Evolutionary conservation across 2,113 vertebrate species (phyloP), one percentile per base, ranked within the genome.

Genomic region (Neopipo cinnamomea): DNA sequence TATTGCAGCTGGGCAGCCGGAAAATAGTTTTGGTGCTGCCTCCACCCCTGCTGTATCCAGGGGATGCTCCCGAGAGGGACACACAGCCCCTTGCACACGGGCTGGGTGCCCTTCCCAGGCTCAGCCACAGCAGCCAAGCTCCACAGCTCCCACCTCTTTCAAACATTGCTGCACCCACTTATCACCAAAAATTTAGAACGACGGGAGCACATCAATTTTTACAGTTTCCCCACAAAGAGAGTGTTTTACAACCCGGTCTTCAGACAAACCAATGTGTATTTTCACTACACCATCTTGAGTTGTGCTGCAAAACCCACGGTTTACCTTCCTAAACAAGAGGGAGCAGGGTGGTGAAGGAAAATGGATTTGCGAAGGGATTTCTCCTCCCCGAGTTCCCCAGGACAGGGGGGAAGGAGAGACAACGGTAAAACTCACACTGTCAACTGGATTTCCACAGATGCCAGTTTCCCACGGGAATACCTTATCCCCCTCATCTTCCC

Each of bases 401-500:
- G 67, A 55, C 21, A 9, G 35, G 13, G 7, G 16, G 18, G 27
- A 47, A 49, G 35, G 17, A 67, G 31, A 85, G 12, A 37, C 39
- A 16, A 12, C 1, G 4, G 16, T 27, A 83, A 49, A 66, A 61
- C 35, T 79, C 85, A 7, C 42, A 68, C 53, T 12, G 31, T 22
- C 0, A 0, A 37, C 13, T 25, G 83, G 12, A 50, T 83, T 84
- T 41, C 11, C 24, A 35, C 72, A 59, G 23, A 67, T 0, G 5
- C 0, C 0, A 15, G 4, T 30, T 85, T 55, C 50, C 55, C 52
- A 0, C 2, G 23, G 30, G 33, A 80, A 66, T 6, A 21, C 14
- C 23, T 61, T 22, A 5, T 3, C 7, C 27, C 4, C 1, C 3
- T 9, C 15, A 49, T 19, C 5, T n/a, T n/a, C 11, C 5, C 4